phyloP scores from a whole-genome alignment of 2,888 invertebrate genomes.

The Parascotia fuliginaria region DNA sequence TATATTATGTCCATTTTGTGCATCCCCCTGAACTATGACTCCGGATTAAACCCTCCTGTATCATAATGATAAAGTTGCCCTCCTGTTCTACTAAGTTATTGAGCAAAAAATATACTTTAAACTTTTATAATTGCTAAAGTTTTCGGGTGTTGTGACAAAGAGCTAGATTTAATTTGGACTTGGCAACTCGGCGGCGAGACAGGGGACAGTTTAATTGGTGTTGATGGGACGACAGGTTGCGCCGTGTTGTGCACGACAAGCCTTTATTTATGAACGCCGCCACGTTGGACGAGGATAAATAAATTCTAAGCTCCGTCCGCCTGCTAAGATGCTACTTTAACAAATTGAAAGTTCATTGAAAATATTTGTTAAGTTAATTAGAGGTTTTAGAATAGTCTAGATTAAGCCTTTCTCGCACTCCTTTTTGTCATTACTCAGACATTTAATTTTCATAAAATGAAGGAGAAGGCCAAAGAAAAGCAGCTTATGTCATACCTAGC shows the following conservation, averaged over 20 bases:
- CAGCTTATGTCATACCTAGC: no score
- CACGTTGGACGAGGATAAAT: conserved; percentile 2
- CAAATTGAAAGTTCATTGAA: no score
- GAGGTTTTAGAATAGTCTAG: no score
- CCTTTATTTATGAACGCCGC: conserved; percentile 24
- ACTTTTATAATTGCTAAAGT: conserved; percentile 67
- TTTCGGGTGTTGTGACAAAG: conserved; percentile 45
- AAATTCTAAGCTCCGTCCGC: conserved; percentile 1
- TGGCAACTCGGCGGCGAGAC: conserved; percentile 36
- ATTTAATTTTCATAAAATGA: no score
- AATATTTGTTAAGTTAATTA: no score
- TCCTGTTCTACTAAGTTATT: conserved; percentile 48
- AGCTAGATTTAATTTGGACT: conserved; percentile 55
- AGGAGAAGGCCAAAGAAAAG: no score
- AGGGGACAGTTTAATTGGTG: conserved; percentile 40
- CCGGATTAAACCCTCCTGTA: conserved; percentile 32
- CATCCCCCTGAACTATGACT: conserved; percentile 45
- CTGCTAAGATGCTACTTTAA: no score
- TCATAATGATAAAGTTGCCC: conserved; percentile 36
- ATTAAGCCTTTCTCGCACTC: no score
- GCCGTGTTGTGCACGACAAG: conserved; percentile 21
- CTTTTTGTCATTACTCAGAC: no score
- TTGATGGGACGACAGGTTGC: conserved; percentile 42
- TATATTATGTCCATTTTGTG: conserved; percentile 52
- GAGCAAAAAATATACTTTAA: conserved; percentile 59